Evolutionary conservation across 2,113 vertebrate species (phyloP).

Genomic region (Etheostoma spectabile): DNA sequence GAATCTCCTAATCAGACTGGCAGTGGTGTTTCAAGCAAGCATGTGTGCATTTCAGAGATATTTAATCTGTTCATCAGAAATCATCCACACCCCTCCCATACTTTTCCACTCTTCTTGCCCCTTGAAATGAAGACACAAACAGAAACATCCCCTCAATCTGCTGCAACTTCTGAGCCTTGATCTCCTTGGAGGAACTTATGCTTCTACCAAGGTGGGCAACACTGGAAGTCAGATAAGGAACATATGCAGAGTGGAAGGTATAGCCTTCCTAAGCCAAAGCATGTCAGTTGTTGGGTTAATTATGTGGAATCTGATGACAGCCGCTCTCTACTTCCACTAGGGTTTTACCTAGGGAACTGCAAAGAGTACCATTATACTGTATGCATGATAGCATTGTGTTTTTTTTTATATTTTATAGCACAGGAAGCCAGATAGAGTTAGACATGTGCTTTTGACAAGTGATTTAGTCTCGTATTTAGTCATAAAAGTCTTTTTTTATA

Average conservation of each 20-base stretch:
- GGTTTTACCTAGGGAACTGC: constrained; percentile 2
- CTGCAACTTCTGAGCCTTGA: background rate
- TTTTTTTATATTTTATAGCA: constrained; percentile 31
- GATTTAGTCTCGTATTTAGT: constrained; percentile 7
- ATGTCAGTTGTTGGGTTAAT: background rate
- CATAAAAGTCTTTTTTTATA: background rate
- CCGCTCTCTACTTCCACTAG: constrained; percentile 3
- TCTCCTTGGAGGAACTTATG: background rate
- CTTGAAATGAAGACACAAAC: background rate
- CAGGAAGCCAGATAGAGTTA: background rate
- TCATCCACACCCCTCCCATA: background rate
- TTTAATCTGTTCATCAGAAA: background rate
- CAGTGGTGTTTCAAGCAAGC: background rate
- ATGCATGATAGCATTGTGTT: constrained; percentile 17
- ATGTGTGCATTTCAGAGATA: background rate
- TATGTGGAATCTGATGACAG: background rate
- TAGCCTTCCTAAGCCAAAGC: too few species aligned
- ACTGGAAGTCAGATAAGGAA: background rate
- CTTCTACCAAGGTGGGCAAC: background rate
- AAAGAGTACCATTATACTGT: constrained; percentile 2
- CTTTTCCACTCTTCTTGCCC: background rate
- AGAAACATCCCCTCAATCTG: background rate
- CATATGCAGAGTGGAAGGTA: background rate
- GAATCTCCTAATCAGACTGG: background rate
- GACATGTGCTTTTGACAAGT: background rate